These are phyloP conservation scores for Mythimna lalbum DNA, from an alignment of 2,888 invertebrate genomes.

Conservation along the genomic window DNA sequence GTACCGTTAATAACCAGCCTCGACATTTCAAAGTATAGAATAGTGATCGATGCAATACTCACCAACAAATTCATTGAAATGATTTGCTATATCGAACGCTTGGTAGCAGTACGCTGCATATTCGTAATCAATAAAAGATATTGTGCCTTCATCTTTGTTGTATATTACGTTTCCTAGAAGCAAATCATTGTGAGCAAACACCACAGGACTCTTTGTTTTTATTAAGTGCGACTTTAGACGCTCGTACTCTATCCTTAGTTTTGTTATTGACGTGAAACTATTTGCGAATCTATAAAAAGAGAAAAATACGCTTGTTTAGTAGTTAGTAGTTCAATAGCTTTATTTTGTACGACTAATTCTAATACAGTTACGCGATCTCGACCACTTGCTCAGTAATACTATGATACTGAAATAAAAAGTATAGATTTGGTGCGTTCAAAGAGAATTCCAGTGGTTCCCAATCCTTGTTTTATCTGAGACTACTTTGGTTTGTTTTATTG, in stretches of 20 bases:
- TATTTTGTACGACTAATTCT: background rate
- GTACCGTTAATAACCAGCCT: conserved; percentile 7
- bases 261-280: conserved; percentile 92
- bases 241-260: conserved; percentile 93
- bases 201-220: conserved; percentile 93
- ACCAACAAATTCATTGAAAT: conserved; percentile 99
- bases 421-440: background rate
- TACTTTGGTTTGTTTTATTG: too few species aligned
- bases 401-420: background rate
- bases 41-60: conserved; percentile 71
- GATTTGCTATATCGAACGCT: conserved; percentile 99
- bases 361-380: background rate
- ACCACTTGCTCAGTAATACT: background rate
- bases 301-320: conserved; percentile 33
- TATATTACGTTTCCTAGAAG: conserved; percentile 98
- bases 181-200: conserved; percentile 99
- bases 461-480: too few species aligned
- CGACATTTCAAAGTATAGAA: background rate
- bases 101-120: conserved; percentile 98
- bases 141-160: conserved; percentile 92
- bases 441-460: background rate
- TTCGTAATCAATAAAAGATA: conserved; percentile 99
- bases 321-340: conserved; percentile 8
- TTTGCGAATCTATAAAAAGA: conserved; percentile 92
- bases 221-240: conserved; percentile 92